Evolutionary conservation across 2,113 vertebrate genomes (phyloP), one percentile per base, ranked within the genome.

Genomic region (Phaethornis superciliosus): DNA sequence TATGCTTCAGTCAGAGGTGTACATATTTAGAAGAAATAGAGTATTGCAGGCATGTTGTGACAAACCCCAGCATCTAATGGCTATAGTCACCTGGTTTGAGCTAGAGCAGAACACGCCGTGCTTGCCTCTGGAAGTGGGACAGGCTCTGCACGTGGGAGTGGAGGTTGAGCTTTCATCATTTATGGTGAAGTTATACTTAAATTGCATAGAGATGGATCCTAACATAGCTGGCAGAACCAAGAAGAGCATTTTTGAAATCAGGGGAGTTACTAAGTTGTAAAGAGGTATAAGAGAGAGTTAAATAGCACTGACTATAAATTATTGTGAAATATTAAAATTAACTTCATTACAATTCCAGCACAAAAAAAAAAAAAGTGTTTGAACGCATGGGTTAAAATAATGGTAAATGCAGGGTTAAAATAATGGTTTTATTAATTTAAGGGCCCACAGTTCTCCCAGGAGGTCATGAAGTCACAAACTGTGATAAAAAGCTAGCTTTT

Each of bases 341-440:
- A 28, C 27, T 55, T 56, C 56, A n/a, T 55, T 58, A 37, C 78
- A 70, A 70, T 67, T 47, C 26, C 44, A 46, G 30, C 37, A 60
- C 12, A 68, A 89, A 92, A 90, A 37, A 33, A 78, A 86, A 90
- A 84, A 81, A n/a, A n/a, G n/a, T n/a, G n/a, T 6, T 79, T 52
- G 21, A 59, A 88, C 46, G 10, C 28, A n/a, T 62, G 19, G 20
- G 40, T 86, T 90, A 71, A 86, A 94, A 86, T 79, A 78, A 56
- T 60, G n/a, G n/a, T 52, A 18, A 59, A 88, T 49, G 10, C 4
- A 40, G 20, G 22, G 35, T 87, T 90, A 72, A 86, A 94, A 87
- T 79, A 78, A 56, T 59, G 4, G 6, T 54, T 94, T 80, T 91
- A 46, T 91, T 91, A 90, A 60, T 93, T 81, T 93, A 86, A 89